These are phyloP conservation scores for Neopelma chrysocephalum DNA, from an alignment of 2,797 vertebrate genomes.

Conservation along the genomic window DNA sequence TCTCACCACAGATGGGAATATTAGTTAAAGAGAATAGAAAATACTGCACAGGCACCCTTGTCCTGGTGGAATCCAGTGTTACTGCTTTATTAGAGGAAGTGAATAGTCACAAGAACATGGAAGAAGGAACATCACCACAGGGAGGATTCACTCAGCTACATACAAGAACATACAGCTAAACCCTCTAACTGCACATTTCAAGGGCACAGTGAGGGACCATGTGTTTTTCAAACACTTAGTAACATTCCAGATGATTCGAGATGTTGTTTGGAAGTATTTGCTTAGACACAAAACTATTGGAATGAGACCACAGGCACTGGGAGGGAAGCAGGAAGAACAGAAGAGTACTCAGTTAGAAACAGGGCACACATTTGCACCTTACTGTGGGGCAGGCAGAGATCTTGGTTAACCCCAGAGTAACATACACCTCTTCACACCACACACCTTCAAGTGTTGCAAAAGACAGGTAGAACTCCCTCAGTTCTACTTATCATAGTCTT, in stretches of 20 bases:
- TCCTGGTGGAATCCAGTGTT: background rate
- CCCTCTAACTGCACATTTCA: background rate
- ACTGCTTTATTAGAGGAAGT: background rate
- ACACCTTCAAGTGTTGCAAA: background rate
- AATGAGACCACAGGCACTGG: background rate
- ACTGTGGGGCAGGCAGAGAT: background rate
- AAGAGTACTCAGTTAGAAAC: rapidly evolving
- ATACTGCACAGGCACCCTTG: background rate
- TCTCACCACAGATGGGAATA: background rate
- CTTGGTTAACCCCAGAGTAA: background rate
- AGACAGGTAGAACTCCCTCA: background rate
- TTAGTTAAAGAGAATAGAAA: background rate
- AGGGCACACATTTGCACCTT: background rate
- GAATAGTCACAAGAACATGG: rapidly evolving
- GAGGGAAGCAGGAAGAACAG: background rate
- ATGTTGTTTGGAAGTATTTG: background rate
- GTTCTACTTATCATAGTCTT: background rate
- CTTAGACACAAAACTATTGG: background rate
- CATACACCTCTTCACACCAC: background rate
- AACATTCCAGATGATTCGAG: background rate
- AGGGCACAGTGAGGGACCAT: background rate
- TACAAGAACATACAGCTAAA: background rate
- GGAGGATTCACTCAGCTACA: background rate
- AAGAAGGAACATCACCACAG: background rate
- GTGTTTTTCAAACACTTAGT: background rate